These are phyloP conservation scores for Labeo calbasu DNA, from an alignment of 2,797 vertebrate species.

Conservation along the genomic window DNA sequence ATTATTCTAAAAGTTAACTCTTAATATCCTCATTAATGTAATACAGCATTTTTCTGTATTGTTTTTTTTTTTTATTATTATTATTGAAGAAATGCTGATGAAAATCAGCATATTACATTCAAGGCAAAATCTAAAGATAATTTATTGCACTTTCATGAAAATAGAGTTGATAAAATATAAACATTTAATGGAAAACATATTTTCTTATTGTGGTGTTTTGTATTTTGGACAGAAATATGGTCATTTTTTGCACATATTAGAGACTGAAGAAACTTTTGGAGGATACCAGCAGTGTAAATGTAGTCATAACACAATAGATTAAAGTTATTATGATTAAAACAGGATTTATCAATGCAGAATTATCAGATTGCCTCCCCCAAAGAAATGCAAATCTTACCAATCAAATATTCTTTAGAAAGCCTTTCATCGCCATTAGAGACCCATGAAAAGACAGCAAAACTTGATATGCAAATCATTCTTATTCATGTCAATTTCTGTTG, in stretches of 20 bases:
- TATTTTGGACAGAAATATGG: too few species aligned
- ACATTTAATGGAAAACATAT: background rate
- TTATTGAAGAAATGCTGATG: background rate
- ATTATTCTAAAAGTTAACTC: background rate
- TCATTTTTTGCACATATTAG: background rate
- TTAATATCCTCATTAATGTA: background rate
- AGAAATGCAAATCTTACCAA: constrained; percentile 8
- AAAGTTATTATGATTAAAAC: background rate
- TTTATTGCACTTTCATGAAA: background rate
- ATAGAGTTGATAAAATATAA: background rate
- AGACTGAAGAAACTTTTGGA: background rate
- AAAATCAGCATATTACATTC: background rate
- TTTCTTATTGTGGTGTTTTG: background rate
- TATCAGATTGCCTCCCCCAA: background rate
- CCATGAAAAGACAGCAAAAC: constrained; percentile 19
- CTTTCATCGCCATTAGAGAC: constrained; percentile 22
- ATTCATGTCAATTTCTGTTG: constrained; percentile 52
- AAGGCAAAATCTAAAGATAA: background rate
- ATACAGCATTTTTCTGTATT: background rate
- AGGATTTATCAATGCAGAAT: background rate
- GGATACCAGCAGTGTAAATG: background rate
- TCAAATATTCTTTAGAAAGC: constrained; percentile 19
- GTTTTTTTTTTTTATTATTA: background rate
- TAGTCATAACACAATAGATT: background rate
- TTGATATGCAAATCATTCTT: constrained; percentile 49